Evolutionary conservation across 2,797 vertebrate species (phyloP), one percentile per base, ranked within the genome.

Genomic region (Linurgus olivaceus): DNA sequence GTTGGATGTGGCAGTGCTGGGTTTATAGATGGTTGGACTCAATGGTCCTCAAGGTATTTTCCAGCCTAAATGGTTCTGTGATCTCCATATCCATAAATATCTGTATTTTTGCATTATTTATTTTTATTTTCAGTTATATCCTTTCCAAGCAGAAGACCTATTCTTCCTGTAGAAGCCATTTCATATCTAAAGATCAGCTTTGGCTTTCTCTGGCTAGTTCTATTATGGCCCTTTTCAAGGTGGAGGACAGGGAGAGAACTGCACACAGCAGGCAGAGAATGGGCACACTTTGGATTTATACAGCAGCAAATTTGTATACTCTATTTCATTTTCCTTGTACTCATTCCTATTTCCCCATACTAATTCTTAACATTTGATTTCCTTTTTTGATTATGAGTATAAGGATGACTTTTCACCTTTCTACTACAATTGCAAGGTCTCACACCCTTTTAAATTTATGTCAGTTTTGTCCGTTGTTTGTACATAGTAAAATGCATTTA

Each of bases 41-140:
- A 20, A 51, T 0, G 3, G 5, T 40, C 52, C 26, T 52, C 0
- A 0, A 59, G 25, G 17, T 45, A 29, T 59, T 73, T 66, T 73
- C 52, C 47, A 40, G 17, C 2, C 54, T 11, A 37, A 61, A 81
- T 35, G 4, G 26, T 61, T 31, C 31, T 35, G 17, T 59, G 17
- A 40, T 35, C 44, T 48, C 33, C 16, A 10, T 26, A 14, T 17
- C 17, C 47, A 68, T 25, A 0, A 51, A 68, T 61, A 51, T 8
- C 37, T 44, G 3, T 20, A 40, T 31, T 47, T 88, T 75, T 79
- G 31, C 6, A 23, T 13, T 59, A 40, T n/a, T 87, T 31, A 10
- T 63, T 44, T 42, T 88, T 31, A 12, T 33, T 19, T 76, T 61
- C 54, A 72, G 42, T 52, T 82, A 4, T 31, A 29, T 23, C 14